Percentiles rank a stretch among this genome's conserved stretches.
These are phyloP conservation scores for Zosterops hypoxanthus DNA, from an alignment of 2,113 vertebrate species.

Conservation along the genomic window DNA sequence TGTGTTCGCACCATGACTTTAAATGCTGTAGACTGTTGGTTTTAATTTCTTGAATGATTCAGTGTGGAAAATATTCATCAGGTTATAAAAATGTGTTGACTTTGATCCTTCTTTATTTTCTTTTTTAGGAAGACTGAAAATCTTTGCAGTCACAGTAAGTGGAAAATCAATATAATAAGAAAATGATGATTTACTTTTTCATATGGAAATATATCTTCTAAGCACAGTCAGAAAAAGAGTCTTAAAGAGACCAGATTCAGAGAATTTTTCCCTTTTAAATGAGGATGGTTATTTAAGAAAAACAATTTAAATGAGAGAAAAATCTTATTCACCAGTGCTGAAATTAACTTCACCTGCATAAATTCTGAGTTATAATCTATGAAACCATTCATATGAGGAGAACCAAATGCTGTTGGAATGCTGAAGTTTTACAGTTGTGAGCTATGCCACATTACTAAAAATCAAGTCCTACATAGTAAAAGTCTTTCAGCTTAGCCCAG, in stretches of 20 bases:
- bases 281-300: constrained; percentile 21
- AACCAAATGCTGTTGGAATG: neutral
- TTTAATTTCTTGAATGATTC: constrained; percentile 29
- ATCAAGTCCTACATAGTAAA: neutral
- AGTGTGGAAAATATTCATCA: constrained; percentile 13
- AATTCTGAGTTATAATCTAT: neutral
- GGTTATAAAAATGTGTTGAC: neutral
- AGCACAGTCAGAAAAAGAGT: neutral
- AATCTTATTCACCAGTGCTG: neutral
- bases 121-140: neutral
- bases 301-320: constrained; percentile 25
- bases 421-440: constrained; percentile 15
- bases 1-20: neutral
- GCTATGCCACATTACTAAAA: neutral
- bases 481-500: neutral
- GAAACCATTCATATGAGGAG: constrained; percentile 5
- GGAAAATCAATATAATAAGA: constrained; percentile 59
- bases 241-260: neutral
- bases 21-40: neutral
- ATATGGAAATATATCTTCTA: constrained; percentile 24
- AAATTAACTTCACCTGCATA: constrained; percentile 28
- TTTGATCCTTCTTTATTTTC: constrained; percentile 6
- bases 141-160: constrained; percentile 12
- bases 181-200: constrained; percentile 59
- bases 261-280: neutral